Percentiles rank a stretch among this genome's conserved stretches.
Evolutionary conservation across 2,888 invertebrate genomes (phyloP).

Genomic region (Polydrusus tereticollis): DNA sequence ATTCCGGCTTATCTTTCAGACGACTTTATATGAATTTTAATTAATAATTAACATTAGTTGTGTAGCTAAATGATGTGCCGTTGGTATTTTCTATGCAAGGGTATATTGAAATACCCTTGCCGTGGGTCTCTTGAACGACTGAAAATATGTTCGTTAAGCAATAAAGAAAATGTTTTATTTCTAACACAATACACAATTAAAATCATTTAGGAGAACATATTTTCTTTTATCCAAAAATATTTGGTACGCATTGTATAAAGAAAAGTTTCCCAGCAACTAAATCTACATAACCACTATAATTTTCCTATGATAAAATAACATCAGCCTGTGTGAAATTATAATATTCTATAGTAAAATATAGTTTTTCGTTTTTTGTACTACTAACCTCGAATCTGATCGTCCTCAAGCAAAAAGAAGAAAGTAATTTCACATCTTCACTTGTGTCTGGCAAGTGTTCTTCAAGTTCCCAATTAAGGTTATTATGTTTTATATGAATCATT

Average conservation of each 20-base stretch:
- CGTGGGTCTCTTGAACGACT: too few species aligned
- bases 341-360: conserved; percentile 24
- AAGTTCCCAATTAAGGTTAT: conserved; percentile 20
- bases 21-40: conserved; percentile 38
- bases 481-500: neutral
- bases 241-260: too few species aligned
- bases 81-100: neutral
- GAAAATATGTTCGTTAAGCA: too few species aligned
- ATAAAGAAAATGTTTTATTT: too few species aligned
- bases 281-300: neutral
- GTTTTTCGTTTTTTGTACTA: conserved; percentile 39
- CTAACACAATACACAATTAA: too few species aligned
- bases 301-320: neutral
- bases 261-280: too few species aligned
- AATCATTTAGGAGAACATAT: too few species aligned
- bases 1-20: conserved; percentile 28
- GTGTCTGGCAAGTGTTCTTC: conserved; percentile 36
- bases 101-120: too few species aligned
- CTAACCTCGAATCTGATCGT: conserved; percentile 28
- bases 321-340: conserved; percentile 12
- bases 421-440: conserved; percentile 34
- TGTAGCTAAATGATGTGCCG: neutral
- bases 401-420: conserved; percentile 33
- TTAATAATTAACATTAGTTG: conserved; percentile 34
- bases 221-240: too few species aligned